Evolutionary conservation across 2,888 invertebrate genomes (phyloP).

Genomic region (Aspidapion aeneum): DNA sequence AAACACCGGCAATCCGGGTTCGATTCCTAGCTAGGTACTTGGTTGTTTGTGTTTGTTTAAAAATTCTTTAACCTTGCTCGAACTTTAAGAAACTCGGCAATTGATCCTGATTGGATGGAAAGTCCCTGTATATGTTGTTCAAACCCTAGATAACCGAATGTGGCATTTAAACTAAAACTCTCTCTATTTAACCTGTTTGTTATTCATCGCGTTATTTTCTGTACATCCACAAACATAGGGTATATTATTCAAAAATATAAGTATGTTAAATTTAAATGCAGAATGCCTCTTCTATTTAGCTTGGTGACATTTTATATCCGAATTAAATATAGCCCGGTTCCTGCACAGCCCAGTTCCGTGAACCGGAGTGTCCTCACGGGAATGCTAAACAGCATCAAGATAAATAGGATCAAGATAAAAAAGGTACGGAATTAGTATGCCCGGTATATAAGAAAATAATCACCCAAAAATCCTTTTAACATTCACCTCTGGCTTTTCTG

Average conservation of each 20-base stretch:
- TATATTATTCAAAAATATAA: too few relatives aligned
- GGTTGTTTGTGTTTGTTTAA: too few relatives aligned
- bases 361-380: slow-evolving; percentile 5
- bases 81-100: too few relatives aligned
- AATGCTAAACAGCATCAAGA: slow-evolving; percentile 26
- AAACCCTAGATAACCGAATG: too few relatives aligned
- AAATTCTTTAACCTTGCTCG: too few relatives aligned
- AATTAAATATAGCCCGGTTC: neutral
- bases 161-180: too few relatives aligned
- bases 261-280: neutral
- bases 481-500: slow-evolving; percentile 32
- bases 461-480: slow-evolving; percentile 33
- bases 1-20: too few relatives aligned
- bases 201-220: neutral
- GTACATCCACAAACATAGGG: neutral
- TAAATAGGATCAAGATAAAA: slow-evolving; percentile 30
- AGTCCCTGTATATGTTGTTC: too few relatives aligned
- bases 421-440: slow-evolving; percentile 31
- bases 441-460: slow-evolving; percentile 32
- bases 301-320: neutral
- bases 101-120: too few relatives aligned
- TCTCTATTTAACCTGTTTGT: too few relatives aligned
- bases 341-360: neutral
- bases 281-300: neutral
- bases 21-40: too few relatives aligned